Base-by-base conservation (phyloP, 1,140 invertebrate species). In the Cherax destructor region DNA sequence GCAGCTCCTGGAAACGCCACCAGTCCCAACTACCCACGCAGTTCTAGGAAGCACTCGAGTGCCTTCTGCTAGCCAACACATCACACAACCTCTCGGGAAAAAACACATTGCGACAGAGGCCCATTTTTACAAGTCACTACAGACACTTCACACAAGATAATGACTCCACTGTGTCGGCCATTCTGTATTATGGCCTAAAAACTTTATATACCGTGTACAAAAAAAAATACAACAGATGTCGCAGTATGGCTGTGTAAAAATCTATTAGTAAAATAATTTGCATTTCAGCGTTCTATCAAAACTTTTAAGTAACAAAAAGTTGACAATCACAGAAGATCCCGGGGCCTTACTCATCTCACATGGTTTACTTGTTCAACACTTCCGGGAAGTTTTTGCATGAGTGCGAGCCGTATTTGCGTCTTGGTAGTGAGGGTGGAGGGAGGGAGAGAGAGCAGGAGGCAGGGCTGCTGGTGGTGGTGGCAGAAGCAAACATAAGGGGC, bases 361-460 rank as follows among this genome's bases (percentile, higher is more conserved):
- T 52, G 13, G 16, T 41, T 41, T 52, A 79, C 77, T 49, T 50
- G 47, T n/a, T 79, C 16, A 86, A 76, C 83, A 76, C 49, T 86
- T 86, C 72, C 83, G 74, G 72, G 80, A 74, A 77, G 72, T 49
- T 76, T 50, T 76, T 52, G 65, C 18, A 16, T n/a, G 74, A 74
- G 11, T 74, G n/a, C 69, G 59, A 65, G 72, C 13, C n/a, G 69
- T 7, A 74, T 13, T 21, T 49, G 77, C 6, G 30, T 52, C 77
- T 21, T 79, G 16, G 18, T 79, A 7, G 41, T 50, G 80, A 59
- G 24, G 11, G 59, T 47, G 50, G 24, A 50, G 81, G 9, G 21
- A 18, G 18, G 13, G n/a, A 74, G 86, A 18, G 24, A 74, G 61
- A 47, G 85, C 24, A 80, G 86, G 76, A 21, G 61, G 81, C 81